Evolutionary conservation across 2,797 vertebrate genomes (phyloP), one percentile per base, ranked within the genome.

Genomic region (Alauda arvensis): DNA sequence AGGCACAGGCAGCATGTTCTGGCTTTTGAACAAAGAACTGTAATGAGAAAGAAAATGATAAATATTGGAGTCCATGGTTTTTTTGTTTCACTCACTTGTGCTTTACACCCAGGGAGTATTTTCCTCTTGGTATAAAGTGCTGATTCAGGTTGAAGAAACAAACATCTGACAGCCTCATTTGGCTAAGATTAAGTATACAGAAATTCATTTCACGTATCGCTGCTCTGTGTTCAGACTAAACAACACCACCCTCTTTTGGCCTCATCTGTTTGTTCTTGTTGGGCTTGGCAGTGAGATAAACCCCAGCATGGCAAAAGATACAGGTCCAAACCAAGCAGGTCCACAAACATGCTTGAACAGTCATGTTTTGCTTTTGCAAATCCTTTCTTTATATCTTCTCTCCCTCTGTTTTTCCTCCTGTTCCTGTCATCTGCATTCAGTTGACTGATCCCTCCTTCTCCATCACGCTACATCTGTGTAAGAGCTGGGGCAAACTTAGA

Each of bases 131-230:
- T 93, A 55, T 75, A 92, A 95, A 95, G 63, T 87, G 87, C 92
- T 94, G 90, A 92, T 82, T 89, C 90, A 94, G 71, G 71, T 84
- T 90, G 83, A 66, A 90, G 85, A 86, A 95, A 83, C 42, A 87
- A 95, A 84, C 20, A 85, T 78, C 71, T 95, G 95, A 95, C 94
- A 95, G 51, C 71, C 84, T 94, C 86, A 92, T 94, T 95, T 95
- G 92, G 93, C 74, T 92, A 93, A 95, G 94, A 95, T 95, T 91
- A 95, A 94, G 82, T 90, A 66, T 60, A 85, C 69, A 87, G 82
- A 95, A 94, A 93, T 91, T 92, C 77, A 91, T 95, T 95, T 94
- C 90, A 91, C 87, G 46, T 94, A 88, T 83, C 26, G 0, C 48
- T 93, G 93, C 88, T 92, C 74, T 91, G 71, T 88, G 57, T 68